Base-by-base conservation (phyloP, 2,113 vertebrate species). In the Macaca nemestrina region DNA sequence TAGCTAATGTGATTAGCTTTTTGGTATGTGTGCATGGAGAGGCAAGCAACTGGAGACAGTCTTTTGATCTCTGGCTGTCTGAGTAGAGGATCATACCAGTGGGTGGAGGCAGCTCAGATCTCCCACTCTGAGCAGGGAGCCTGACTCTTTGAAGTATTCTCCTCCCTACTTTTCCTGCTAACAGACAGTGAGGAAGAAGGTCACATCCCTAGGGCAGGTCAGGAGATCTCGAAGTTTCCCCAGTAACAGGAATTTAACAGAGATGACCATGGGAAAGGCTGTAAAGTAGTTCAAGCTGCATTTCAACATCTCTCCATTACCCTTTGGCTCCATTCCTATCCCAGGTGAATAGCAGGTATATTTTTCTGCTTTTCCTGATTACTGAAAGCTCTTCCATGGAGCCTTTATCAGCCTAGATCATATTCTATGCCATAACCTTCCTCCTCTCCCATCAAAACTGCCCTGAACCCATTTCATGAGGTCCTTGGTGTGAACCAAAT, bases 51-150 rank as follows among this genome's bases (percentile, higher is more conserved):
- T 97, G 52, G 95, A 87, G 82, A 88, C 8, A 4, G 84, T 78
- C 81, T 96, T 96, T 97, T 98, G 93, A 96, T 98, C 93, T 98
- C 64, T 2, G 18, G 75, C 82, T 75, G 90, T 38, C 93, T 93
- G 55, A 88, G 84, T 83, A 50, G 61, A 93, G 78, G 90, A 83
- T 91, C 2, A 3, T 57, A 90, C 23, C n/a, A 43, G 91, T 68
- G 91, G 72, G 67, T 67, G 61, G 76, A 94, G 81, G 43, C 87
- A 94, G 76, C n/a, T 97, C 84, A 95, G 93, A 97, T 96, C 76
- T 91, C 64, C 25, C 0, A 3, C 97, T 95, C 94, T 87, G 91
- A 87, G 97, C 84, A 68, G 22, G 25, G n/a, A 92, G 81, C 40
- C 70, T 64, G 48, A 35, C 57, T 52, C 93, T 98, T 98, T 97